Evolutionary conservation across 2,888 invertebrate genomes (phyloP).

Genomic region (Watsonalla binaria): DNA sequence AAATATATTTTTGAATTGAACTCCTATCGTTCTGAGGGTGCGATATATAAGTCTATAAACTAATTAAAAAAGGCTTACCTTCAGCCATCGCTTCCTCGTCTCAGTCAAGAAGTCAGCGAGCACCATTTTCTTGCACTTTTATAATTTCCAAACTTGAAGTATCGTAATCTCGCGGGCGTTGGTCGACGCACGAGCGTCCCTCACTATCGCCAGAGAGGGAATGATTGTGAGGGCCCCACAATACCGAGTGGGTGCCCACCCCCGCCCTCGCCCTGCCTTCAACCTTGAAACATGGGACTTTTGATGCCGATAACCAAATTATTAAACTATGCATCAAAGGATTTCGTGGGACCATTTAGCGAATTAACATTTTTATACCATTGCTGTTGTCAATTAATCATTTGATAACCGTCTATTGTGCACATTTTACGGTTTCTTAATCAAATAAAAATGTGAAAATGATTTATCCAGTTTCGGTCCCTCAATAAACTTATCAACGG

Average conservation of each 20-base stretch:
- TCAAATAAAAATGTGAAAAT: too few species aligned
- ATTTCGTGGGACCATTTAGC: neutral
- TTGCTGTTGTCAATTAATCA: neutral
- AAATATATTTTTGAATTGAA: too few species aligned
- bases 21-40: too few species aligned
- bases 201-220: neutral
- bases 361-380: neutral
- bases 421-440: too few species aligned
- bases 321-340: neutral
- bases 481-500: too few species aligned
- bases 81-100: slow-evolving; percentile 67
- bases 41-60: too few species aligned
- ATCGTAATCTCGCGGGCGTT: neutral
- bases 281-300: slow-evolving; percentile 2
- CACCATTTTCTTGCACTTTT: slow-evolving; percentile 46
- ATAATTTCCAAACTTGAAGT: slow-evolving; percentile 6
- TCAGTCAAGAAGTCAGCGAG: slow-evolving; percentile 68
- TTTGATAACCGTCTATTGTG: too few species aligned
- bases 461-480: too few species aligned
- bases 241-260: neutral
- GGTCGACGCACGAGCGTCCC: neutral
- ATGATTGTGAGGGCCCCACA: slow-evolving; percentile 1
- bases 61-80: slow-evolving; percentile 37
- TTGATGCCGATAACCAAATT: slow-evolving; percentile 3
- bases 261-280: neutral